Evolutionary conservation across 92 coral and sea anemone genomes (phyloP).

Genomic region (Plumapathes pennacea): DNA sequence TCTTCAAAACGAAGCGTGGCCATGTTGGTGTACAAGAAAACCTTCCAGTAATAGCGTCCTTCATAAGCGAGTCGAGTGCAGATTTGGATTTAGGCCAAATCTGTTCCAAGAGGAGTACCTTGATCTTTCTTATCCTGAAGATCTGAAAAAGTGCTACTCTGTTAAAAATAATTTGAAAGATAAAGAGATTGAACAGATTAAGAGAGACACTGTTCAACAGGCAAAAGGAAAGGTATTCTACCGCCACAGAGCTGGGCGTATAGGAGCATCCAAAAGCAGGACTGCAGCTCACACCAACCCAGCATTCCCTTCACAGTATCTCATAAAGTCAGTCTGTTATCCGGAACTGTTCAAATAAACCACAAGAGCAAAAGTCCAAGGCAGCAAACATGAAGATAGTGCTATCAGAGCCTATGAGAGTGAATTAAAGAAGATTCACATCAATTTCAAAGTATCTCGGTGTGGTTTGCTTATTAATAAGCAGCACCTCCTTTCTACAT

Average conservation of each 20-base stretch:
- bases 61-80: too few species aligned
- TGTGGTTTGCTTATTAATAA: conserved; percentile 52
- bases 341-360: conserved; percentile 30
- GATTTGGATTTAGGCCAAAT: too few species aligned
- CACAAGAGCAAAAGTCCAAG: conserved; percentile 35
- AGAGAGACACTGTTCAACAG: conserved; percentile 37
- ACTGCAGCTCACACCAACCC: conserved; percentile 26
- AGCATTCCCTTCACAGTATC: conserved; percentile 42
- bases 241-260: conserved; percentile 52
- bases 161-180: too few species aligned
- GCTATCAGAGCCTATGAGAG: conserved; percentile 29
- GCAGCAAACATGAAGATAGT: conserved; percentile 34
- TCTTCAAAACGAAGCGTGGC: too few species aligned
- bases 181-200: too few species aligned
- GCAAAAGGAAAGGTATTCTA: conserved; percentile 50
- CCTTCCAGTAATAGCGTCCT: too few species aligned
- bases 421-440: conserved; percentile 18
- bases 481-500: conserved; percentile 22
- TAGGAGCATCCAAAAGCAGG: conserved; percentile 50
- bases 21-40: too few species aligned
- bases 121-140: too few species aligned
- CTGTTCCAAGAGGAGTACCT: too few species aligned
- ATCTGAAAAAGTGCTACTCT: too few species aligned
- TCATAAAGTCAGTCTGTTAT: conserved; percentile 32
- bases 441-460: conserved; percentile 22